These are phyloP conservation scores for Galleria mellonella DNA, from an alignment of 1,140 invertebrate genomes.

Conservation along the genomic window DNA sequence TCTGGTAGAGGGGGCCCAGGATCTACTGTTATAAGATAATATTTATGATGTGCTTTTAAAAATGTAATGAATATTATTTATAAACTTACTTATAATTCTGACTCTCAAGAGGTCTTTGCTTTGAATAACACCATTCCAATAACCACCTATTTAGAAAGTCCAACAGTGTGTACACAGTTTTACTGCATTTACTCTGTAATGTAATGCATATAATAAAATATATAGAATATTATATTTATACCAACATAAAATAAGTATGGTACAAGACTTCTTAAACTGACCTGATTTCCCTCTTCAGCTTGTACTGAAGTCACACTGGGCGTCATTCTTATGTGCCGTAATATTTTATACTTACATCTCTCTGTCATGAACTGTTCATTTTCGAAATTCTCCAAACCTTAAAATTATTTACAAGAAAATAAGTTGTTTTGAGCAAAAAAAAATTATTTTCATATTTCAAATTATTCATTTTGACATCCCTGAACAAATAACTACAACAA, in stretches of 20 bases:
- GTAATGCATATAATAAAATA: slow-evolving; percentile 5
- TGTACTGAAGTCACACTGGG: slow-evolving; percentile 47
- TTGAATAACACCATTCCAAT: slow-evolving; percentile 75
- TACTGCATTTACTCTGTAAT: slow-evolving; percentile 74
- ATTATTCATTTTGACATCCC: no score
- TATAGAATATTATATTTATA: neutral
- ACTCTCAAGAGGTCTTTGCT: slow-evolving; percentile 48
- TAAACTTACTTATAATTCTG: slow-evolving; percentile 62
- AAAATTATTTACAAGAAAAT: no score
- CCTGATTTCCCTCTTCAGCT: slow-evolving; percentile 59
- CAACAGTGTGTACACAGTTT: slow-evolving; percentile 80
- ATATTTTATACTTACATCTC: slow-evolving; percentile 44
- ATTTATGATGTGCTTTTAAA: no score
- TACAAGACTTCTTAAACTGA: slow-evolving; percentile 11
- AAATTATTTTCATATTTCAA: no score
- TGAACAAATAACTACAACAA: no score
- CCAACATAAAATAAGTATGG: neutral
- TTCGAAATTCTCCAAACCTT: slow-evolving; percentile 35
- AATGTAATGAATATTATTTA: no score
- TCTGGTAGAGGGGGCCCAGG: no score
- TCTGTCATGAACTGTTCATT: slow-evolving; percentile 26
- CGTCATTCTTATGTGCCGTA: slow-evolving; percentile 52
- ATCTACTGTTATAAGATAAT: no score
- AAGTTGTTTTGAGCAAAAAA: no score
- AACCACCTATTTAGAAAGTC: slow-evolving; percentile 86